Evolutionary conservation across 2,888 invertebrate species (phyloP).

Genomic region (Schizaphis graminum): DNA sequence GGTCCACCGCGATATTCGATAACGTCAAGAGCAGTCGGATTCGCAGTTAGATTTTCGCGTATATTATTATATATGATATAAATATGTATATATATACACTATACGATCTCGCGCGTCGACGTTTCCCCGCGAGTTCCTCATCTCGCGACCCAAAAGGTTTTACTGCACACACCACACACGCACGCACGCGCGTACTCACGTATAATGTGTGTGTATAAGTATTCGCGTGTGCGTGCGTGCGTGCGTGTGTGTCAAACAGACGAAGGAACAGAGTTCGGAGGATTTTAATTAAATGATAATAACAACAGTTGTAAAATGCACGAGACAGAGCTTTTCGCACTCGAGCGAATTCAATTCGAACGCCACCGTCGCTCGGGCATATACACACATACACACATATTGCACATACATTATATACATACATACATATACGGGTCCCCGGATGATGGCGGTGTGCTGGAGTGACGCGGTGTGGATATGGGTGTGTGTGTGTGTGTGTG

Average conservation of each 20-base stretch:
- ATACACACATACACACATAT: neutral
- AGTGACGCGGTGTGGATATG: neutral
- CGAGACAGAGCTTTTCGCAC: constrained; percentile 66
- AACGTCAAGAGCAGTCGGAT: constrained; percentile 62
- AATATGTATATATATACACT: no score
- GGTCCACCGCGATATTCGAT: constrained; percentile 50
- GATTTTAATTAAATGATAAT: constrained; percentile 66
- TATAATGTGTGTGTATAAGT: no score
- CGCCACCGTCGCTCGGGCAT: constrained; percentile 29
- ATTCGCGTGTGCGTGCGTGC: neutral
- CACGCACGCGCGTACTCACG: neutral
- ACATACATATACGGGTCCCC: constrained; percentile 39
- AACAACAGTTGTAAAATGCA: constrained; percentile 65
- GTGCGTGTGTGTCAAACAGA: constrained; percentile 61
- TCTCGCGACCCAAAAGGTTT: constrained; percentile 40
- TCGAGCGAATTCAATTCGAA: constrained; percentile 64
- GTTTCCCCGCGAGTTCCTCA: neutral
- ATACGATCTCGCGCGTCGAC: constrained; percentile 18
- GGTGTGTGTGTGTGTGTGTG: neutral
- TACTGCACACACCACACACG: neutral
- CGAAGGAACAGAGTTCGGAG: constrained; percentile 63
- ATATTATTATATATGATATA: neutral
- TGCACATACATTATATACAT: neutral
- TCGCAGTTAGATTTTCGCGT: constrained; percentile 43
- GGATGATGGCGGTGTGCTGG: neutral